Percentiles rank a stretch among this genome's conserved stretches.
Evolutionary conservation across 1,140 invertebrate species (phyloP).

Genomic region (Cyrtorhinus lividipennis): DNA sequence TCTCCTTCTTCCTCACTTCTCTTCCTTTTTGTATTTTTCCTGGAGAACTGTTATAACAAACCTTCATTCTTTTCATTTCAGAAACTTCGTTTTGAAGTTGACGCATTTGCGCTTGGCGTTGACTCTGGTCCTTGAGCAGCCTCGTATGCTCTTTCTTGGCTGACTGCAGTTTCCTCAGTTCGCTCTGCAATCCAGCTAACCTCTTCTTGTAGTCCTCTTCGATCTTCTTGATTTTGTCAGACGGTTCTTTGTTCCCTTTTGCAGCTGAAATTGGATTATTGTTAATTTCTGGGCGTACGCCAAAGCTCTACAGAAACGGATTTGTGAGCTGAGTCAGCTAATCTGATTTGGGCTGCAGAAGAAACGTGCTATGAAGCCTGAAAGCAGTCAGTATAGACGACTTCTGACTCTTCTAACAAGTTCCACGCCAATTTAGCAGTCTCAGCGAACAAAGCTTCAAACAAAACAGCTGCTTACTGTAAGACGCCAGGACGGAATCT

Average conservation of each 20-base stretch:
- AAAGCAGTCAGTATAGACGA: too few species aligned
- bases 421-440: too few species aligned
- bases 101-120: constrained; percentile 66
- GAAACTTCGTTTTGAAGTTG: constrained; percentile 63
- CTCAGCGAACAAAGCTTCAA: too few species aligned
- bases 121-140: constrained; percentile 63
- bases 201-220: constrained; percentile 84
- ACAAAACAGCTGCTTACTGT: constrained; percentile 30
- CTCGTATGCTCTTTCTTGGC: constrained; percentile 82
- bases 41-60: too few species aligned
- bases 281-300: background rate
- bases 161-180: constrained; percentile 72
- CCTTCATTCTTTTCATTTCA: constrained; percentile 78
- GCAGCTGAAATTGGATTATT: background rate
- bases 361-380: too few species aligned
- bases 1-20: too few species aligned
- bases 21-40: too few species aligned
- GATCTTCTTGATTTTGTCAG: constrained; percentile 70
- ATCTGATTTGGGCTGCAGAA: too few species aligned
- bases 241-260: constrained; percentile 33
- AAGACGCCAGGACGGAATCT: constrained; percentile 72
- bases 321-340: too few species aligned
- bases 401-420: too few species aligned
- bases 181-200: constrained; percentile 65
- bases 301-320: too few species aligned